A percentile compares a stretch with the other conserved stretches of the same genome.
phyloP scores from a whole-genome alignment of 2,888 invertebrate genomes.

The Macaria notata region DNA sequence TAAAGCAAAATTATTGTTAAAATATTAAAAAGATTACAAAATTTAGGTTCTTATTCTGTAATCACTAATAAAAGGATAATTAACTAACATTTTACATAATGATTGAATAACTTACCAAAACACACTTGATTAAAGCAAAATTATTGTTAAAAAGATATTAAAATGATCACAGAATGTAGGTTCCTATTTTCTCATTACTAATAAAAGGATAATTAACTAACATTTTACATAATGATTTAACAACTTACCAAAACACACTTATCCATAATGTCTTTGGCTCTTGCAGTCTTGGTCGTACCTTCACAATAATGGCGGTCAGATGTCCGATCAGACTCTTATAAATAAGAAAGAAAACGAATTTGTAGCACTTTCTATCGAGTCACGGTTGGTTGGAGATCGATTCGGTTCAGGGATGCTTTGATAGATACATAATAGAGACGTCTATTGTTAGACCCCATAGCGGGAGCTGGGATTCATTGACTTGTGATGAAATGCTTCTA shows the following conservation, averaged over 20 bases:
- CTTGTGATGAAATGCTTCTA: too few relatives aligned
- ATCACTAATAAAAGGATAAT: too few relatives aligned
- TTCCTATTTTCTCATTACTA: too few relatives aligned
- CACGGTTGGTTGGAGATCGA: constrained; percentile 51
- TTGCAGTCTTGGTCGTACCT: constrained; percentile 38
- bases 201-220: too few relatives aligned
- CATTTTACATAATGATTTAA: too few relatives aligned
- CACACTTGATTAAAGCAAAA: too few relatives aligned
- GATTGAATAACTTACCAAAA: constrained; percentile 54
- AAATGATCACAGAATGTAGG: too few relatives aligned
- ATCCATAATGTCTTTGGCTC: constrained; percentile 48
- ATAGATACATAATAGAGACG: background rate
- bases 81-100: too few relatives aligned
- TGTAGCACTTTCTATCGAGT: constrained; percentile 73
- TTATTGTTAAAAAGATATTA: too few relatives aligned
- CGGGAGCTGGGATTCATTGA: background rate
- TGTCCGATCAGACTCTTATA: constrained; percentile 64
- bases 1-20: too few relatives aligned
- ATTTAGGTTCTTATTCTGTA: too few relatives aligned
- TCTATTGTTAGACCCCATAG: constrained; percentile 2
- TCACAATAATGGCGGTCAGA: constrained; percentile 51
- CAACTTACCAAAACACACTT: constrained; percentile 60
- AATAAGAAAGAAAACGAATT: constrained; percentile 73
- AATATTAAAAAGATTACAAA: too few relatives aligned
- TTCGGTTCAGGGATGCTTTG: constrained; percentile 31